These are phyloP conservation scores for Sarcophaga rosellei DNA, from an alignment of 2,888 invertebrate genomes.

Conservation along the genomic window DNA sequence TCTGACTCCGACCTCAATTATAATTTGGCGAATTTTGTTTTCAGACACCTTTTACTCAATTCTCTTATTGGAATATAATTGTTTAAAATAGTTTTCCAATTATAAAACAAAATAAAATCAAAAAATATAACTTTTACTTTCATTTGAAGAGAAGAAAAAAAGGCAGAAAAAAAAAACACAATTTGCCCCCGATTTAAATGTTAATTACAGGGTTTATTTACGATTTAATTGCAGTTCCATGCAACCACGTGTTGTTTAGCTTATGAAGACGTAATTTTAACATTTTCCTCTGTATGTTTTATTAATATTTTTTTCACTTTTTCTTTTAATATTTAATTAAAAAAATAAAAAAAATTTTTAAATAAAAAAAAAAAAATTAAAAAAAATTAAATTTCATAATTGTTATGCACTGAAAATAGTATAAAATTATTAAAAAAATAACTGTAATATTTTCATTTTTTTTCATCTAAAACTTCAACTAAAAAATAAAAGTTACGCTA, in stretches of 20 bases:
- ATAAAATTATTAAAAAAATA: conserved; percentile 37
- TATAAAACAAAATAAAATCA: neutral
- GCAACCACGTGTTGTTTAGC: conserved; percentile 60
- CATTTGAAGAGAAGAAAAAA: conserved; percentile 37
- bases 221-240: conserved; percentile 54
- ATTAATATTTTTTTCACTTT: conserved; percentile 33
- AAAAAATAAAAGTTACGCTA: conserved; percentile 51
- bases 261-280: conserved; percentile 41
- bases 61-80: neutral
- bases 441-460: conserved; percentile 51
- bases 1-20: no score
- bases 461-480: conserved; percentile 59
- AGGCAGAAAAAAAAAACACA: conserved; percentile 5
- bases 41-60: neutral
- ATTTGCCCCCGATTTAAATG: conserved; percentile 49
- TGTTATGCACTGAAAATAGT: conserved; percentile 67
- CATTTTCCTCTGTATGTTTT: conserved; percentile 46
- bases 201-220: conserved; percentile 54
- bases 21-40: no score
- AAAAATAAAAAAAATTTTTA: conserved; percentile 17
- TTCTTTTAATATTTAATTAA: conserved; percentile 53
- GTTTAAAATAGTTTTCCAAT: neutral
- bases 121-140: conserved; percentile 52
- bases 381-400: conserved; percentile 58
- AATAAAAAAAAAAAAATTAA: conserved; percentile 4